A percentile compares a stretch with the other conserved stretches of the same genome.
phyloP scores from a whole-genome alignment of 2,113 vertebrate species.

The Rhinichthys klamathensis region DNA sequence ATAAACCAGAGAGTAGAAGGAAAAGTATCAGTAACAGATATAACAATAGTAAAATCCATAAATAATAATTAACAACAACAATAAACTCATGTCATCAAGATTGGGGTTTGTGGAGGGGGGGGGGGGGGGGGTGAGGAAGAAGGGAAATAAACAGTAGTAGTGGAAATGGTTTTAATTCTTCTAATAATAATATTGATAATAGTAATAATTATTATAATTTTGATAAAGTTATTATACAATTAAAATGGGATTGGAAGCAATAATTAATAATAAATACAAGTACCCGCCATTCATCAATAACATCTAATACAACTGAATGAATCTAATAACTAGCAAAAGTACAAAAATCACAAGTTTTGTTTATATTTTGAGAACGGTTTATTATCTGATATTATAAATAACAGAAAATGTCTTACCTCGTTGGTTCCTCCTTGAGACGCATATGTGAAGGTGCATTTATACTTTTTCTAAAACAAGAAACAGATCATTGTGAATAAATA shows the following conservation, averaged over 20 bases:
- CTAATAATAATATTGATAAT: too few species aligned
- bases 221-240: too few species aligned
- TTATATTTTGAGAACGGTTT: background rate
- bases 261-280: background rate
- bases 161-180: too few species aligned
- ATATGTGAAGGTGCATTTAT: constrained; percentile 88
- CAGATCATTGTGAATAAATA: background rate
- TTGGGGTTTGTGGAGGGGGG: too few species aligned
- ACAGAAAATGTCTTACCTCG: constrained; percentile 79
- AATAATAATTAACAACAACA: too few species aligned
- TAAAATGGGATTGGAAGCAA: background rate
- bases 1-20: too few species aligned
- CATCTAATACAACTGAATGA: background rate
- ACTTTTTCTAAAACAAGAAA: constrained; percentile 72
- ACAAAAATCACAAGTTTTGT: background rate
- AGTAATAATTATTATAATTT: too few species aligned
- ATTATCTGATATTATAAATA: background rate
- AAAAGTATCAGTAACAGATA: too few species aligned
- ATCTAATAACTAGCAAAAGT: background rate
- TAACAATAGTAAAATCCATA: too few species aligned
- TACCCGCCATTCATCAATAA: background rate
- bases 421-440: constrained; percentile 96
- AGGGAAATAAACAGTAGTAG: too few species aligned
- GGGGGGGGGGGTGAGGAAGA: too few species aligned
- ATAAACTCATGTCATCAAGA: too few species aligned